phyloP scores from a whole-genome alignment of 2,888 invertebrate species.

The Drosophila anomalipes region DNA sequence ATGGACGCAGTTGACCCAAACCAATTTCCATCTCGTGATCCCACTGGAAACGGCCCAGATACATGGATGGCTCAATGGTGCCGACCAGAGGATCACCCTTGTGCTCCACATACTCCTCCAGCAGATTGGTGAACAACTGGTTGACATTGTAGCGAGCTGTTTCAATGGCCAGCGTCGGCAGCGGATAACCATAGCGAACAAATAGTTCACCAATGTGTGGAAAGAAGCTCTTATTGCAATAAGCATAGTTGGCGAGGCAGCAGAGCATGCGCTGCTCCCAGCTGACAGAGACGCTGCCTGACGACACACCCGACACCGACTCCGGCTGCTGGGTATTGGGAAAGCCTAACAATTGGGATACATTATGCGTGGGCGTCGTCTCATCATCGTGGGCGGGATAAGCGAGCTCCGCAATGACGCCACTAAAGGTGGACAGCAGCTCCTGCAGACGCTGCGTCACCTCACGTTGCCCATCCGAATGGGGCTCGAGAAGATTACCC shows the following conservation, averaged over 20 bases:
- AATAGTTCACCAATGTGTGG: constrained; percentile 90
- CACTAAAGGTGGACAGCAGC: constrained; percentile 88
- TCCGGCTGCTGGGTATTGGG: constrained; percentile 85
- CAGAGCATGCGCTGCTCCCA: constrained; percentile 94
- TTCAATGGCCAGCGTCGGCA: constrained; percentile 90
- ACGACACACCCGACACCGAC: constrained; percentile 65
- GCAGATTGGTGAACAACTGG: constrained; percentile 86
- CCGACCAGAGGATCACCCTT: constrained; percentile 97
- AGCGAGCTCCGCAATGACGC: constrained; percentile 91
- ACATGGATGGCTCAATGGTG: constrained; percentile 98
- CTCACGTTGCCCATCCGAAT: constrained; percentile 85
- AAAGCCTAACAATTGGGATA: constrained; percentile 89
- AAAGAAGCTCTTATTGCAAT: constrained; percentile 91
- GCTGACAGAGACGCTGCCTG: constrained; percentile 84
- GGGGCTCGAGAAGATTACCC: constrained; percentile 85
- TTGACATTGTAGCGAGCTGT: constrained; percentile 88
- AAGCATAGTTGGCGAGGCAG: constrained; percentile 95
- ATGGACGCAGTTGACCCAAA: constrained; percentile 93
- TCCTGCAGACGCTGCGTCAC: constrained; percentile 86
- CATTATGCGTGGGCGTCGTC: constrained; percentile 85
- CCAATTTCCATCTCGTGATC: constrained; percentile 91
- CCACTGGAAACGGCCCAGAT: constrained; percentile 95
- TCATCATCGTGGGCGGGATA: constrained; percentile 89
- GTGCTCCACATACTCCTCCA: constrained; percentile 94
- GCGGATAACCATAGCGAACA: constrained; percentile 89